Percentiles rank a stretch among this genome's conserved stretches.
These are phyloP conservation scores for Nematostella vectensis DNA, from an alignment of 92 coral and sea anemone species.

Conservation along the genomic window DNA sequence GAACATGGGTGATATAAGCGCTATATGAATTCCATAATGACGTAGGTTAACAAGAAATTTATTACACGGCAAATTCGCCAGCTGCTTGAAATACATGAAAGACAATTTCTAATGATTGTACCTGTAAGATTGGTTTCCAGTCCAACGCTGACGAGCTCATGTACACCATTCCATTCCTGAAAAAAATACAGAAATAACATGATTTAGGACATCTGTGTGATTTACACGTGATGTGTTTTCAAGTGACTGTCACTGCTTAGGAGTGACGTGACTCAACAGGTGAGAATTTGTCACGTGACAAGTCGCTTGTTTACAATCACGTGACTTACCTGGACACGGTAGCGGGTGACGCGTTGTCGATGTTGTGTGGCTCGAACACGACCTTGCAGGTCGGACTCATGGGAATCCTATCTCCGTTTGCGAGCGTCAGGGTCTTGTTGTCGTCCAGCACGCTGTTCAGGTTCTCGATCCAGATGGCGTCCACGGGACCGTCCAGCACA, in stretches of 20 bases:
- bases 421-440: constrained; percentile 87
- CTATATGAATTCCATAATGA: no score
- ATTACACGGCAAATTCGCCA: no score
- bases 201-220: no score
- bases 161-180: constrained; percentile 96
- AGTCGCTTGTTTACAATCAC: not conserved
- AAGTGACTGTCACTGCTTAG: no score
- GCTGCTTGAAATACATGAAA: no score
- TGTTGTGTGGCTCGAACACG: constrained; percentile 95
- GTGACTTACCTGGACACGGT: constrained; percentile 87
- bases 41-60: no score
- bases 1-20: no score
- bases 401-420: constrained; percentile 97
- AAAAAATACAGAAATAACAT: not conserved
- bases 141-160: constrained; percentile 96
- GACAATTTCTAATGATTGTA: no score
- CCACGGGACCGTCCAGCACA: constrained; percentile 97
- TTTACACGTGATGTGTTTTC: not conserved
- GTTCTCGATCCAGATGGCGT: constrained; percentile 99
- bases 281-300: no score
- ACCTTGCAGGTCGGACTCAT: constrained; percentile 94
- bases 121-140: constrained; percentile 91
- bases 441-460: constrained; percentile 97
- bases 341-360: constrained; percentile 97
- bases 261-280: no score